These are phyloP conservation scores for Psittacula echo DNA, from an alignment of 2,797 vertebrate genomes.

Conservation along the genomic window DNA sequence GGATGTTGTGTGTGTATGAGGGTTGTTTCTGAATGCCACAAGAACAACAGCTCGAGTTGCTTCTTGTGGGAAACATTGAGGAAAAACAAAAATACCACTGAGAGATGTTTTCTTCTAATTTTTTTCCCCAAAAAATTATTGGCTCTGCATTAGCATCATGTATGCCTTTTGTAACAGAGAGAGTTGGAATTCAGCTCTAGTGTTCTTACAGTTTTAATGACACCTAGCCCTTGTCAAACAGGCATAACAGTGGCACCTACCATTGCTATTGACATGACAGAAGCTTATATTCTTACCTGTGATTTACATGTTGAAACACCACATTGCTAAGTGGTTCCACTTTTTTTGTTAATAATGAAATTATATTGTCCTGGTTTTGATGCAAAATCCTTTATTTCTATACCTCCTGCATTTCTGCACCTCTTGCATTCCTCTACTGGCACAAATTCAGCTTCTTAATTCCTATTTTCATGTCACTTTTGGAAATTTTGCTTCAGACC, in stretches of 20 bases:
- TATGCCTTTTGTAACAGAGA: not conserved
- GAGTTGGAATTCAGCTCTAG: not conserved
- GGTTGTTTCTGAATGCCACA: not conserved
- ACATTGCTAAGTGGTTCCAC: not conserved
- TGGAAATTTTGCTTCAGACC: not conserved
- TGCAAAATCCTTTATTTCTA: not conserved
- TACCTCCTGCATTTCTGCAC: not conserved
- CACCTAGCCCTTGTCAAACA: not conserved
- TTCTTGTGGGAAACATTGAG: not conserved
- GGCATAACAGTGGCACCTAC: not conserved
- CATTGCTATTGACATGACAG: not conserved
- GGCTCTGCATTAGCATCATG: not conserved
- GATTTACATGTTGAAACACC: not conserved
- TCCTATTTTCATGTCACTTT: not conserved
- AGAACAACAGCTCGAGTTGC: not conserved
- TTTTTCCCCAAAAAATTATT: not conserved
- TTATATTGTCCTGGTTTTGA: not conserved
- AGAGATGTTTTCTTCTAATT: not conserved
- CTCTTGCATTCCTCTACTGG: not conserved
- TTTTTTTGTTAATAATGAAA: not conserved
- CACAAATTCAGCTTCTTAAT: not conserved
- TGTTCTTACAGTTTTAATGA: not conserved
- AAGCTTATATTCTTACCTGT: not conserved
- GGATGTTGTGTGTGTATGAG: not conserved
- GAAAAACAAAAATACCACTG: not conserved